Base-by-base conservation (phyloP, 2,113 vertebrate genomes). In the Tyto alba region DNA sequence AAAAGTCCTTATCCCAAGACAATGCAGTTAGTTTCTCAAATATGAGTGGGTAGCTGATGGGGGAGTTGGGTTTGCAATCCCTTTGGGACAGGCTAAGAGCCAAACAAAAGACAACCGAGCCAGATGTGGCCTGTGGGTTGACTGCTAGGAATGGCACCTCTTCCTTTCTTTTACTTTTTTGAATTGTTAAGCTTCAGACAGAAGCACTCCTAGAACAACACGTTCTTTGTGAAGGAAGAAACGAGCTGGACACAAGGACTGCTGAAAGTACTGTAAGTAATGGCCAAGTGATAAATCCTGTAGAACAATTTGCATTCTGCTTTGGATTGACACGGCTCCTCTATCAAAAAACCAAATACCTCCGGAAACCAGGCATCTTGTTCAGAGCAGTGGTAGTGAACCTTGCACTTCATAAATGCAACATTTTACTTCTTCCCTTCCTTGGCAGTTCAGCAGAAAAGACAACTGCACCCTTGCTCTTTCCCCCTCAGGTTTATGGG, bases 91-190 rank as follows among this genome's bases (percentile, higher is more conserved):
- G 55, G 75, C 74, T 89, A 29, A 95, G 74, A 59, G 92, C 92
- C 80, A 92, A 88, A 94, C 16, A 91, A 40, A 81, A 93, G 23
- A 92, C 87, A 89, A 95, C 16, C 95, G 63, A 95, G 73, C 34
- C 91, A 93, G 90, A 88, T 86, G 85, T 36, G n/a, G 72, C 23
- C 75, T 69, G 67, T 43, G 63, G 90, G 43, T 32, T 89, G 79
- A 71, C 48, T 84, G 83, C 64, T 79, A 27, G 23, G 48, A 93
- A 86, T 6, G 7, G 59, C 47, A 89, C 2, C 45, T 62, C 67
- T 48, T 85, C 48, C 45, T 25, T 29, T 19, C n/a, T 64, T 50
- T 48, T 62, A 25, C 32, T 71, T 80, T 36, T 56, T 41, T 7
- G 55, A 71, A 45, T 21, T 59, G 43, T 48, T 71, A 88, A 78